phyloP scores from a whole-genome alignment of 2,888 invertebrate species.

The Heliconius cydno region DNA sequence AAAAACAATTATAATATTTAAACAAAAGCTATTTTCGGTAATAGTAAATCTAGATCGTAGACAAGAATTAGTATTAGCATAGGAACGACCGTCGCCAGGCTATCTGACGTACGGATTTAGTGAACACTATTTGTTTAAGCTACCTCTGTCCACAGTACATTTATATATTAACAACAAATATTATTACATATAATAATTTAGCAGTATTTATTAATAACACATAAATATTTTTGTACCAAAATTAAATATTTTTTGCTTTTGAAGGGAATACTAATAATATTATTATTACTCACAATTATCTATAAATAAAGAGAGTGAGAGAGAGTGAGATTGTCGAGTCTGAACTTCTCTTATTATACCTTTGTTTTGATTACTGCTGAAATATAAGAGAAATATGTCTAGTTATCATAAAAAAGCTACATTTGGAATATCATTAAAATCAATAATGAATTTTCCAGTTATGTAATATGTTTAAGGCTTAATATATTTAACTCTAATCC shows the following conservation, averaged over 20 bases:
- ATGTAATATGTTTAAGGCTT: no score
- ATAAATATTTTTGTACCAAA: no score
- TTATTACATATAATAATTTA: neutral
- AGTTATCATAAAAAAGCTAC: no score
- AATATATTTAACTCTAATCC: no score
- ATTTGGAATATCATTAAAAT: no score
- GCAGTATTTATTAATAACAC: neutral
- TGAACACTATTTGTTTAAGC: conserved; percentile 33
- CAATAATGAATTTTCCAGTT: no score
- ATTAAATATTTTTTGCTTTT: no score
- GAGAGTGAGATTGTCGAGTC: neutral
- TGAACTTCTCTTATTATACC: neutral
- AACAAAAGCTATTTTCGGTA: neutral
- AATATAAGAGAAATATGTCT: neutral
- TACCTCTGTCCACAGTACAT: conserved; percentile 29
- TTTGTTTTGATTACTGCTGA: neutral
- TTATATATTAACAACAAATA: conserved; percentile 7
- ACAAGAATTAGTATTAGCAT: conserved; percentile 60
- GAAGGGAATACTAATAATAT: no score
- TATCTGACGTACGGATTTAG: conserved; percentile 52
- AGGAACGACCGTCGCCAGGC: conserved; percentile 56
- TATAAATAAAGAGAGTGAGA: no score
- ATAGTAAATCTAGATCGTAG: conserved; percentile 29
- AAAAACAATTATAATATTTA: neutral
- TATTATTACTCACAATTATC: no score